These are phyloP conservation scores for Pomatostomus ruficeps DNA, from an alignment of 2,113 vertebrate genomes.

Conservation along the genomic window DNA sequence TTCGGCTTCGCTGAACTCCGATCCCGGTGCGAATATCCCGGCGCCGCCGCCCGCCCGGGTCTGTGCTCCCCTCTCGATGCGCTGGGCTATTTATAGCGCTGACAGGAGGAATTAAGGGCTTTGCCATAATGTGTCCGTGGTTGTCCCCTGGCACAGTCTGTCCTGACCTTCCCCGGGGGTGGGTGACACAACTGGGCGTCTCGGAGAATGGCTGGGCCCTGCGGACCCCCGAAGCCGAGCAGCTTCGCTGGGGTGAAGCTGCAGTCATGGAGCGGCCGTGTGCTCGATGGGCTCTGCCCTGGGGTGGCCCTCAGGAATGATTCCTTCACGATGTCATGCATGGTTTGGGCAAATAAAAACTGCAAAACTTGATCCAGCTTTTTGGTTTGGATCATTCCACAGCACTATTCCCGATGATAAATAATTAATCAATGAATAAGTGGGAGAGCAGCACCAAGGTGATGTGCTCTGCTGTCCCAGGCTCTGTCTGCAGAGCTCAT, in stretches of 20 bases:
- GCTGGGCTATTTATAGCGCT: neutral
- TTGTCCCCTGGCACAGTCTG: neutral
- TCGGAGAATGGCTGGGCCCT: neutral
- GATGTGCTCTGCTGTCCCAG: neutral
- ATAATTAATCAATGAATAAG: neutral
- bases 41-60: neutral
- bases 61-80: neutral
- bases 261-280: rapidly evolving
- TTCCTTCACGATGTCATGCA: neutral
- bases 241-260: rapidly evolving
- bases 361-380: neutral
- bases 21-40: neutral
- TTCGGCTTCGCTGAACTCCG: neutral
- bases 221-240: neutral
- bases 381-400: neutral
- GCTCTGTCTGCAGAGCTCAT: neutral
- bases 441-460: neutral
- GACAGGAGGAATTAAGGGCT: neutral
- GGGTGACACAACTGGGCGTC: neutral
- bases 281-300: neutral
- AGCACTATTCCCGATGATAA: neutral
- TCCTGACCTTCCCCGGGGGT: neutral
- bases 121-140: neutral
- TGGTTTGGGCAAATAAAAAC: neutral
- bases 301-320: too few species aligned